A percentile compares a stretch with the other conserved stretches of the same genome.
Conservation (phyloP, 2,888 invertebrate genomes). For the Heliconius cydno region DNA sequence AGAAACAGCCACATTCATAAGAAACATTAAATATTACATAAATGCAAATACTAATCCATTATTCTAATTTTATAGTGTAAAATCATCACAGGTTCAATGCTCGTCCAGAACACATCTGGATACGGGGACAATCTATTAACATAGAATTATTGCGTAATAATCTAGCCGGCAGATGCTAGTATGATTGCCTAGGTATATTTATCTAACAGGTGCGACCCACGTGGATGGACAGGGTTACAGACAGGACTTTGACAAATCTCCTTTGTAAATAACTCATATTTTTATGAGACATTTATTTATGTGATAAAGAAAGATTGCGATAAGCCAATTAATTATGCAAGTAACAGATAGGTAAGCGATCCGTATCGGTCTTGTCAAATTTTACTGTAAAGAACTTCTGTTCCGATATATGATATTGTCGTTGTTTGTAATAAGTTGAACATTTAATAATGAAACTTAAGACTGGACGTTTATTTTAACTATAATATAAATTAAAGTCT, state of each 20-base stretch:
- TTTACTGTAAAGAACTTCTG: slow-evolving; percentile 25
- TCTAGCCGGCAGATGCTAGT: slow-evolving; percentile 76
- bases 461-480: background rate
- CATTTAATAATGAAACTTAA: slow-evolving; percentile 17
- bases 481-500: slow-evolving; percentile 7
- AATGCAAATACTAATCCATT: background rate
- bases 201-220: slow-evolving; percentile 77
- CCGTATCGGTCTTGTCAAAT: slow-evolving; percentile 33
- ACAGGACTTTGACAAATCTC: slow-evolving; percentile 47
- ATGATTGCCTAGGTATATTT: slow-evolving; percentile 77
- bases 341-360: slow-evolving; percentile 29
- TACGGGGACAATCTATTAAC: slow-evolving; percentile 66
- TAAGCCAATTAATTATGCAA: slow-evolving; percentile 29
- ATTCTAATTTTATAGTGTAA: slow-evolving; percentile 49
- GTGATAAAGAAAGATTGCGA: slow-evolving; percentile 33
- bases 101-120: slow-evolving; percentile 71
- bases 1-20: background rate
- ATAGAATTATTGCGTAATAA: slow-evolving; percentile 77
- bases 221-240: slow-evolving; percentile 68
- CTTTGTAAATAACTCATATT: slow-evolving; percentile 35
- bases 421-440: slow-evolving; percentile 1
- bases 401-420: slow-evolving; percentile 30
- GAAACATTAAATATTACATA: background rate
- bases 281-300: slow-evolving; percentile 39
- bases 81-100: slow-evolving; percentile 71